phyloP scores from a whole-genome alignment of 1,140 invertebrate species.

The Rhopalosiphum maidis region DNA sequence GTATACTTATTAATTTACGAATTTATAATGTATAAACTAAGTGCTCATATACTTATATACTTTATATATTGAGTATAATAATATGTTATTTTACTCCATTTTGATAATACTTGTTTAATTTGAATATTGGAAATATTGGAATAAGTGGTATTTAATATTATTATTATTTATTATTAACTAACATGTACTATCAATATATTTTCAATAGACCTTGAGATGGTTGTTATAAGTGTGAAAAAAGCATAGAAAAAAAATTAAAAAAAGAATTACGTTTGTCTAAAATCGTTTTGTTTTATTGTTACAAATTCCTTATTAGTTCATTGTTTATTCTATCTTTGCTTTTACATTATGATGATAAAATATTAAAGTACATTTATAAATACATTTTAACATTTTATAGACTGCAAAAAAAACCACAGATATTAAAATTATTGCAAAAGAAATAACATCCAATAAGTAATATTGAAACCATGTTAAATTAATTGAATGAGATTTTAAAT shows the following conservation, averaged over 20 bases:
- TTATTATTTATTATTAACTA: no score
- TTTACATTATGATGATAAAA: background rate
- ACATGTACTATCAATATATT: background rate
- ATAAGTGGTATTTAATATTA: no score
- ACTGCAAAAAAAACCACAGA: background rate
- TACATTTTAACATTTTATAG: background rate
- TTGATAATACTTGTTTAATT: no score
- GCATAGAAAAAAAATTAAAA: background rate
- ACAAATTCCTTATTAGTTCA: background rate
- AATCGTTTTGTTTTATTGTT: background rate
- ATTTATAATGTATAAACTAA: no score
- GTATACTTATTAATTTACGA: no score
- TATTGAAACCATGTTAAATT: slow-evolving; percentile 58
- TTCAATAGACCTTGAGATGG: background rate
- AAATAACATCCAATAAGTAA: slow-evolving; percentile 58
- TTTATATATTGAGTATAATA: no score
- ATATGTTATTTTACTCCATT: no score
- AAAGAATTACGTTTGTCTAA: background rate
- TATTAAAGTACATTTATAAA: background rate
- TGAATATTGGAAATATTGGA: no score
- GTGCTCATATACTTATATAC: no score
- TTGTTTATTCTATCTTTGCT: background rate
- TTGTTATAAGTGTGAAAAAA: background rate
- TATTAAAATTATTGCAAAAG: background rate
- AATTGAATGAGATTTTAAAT: slow-evolving; percentile 54